Base-by-base conservation (phyloP, 2,888 invertebrate genomes). In the Crocallis elinguaria region DNA sequence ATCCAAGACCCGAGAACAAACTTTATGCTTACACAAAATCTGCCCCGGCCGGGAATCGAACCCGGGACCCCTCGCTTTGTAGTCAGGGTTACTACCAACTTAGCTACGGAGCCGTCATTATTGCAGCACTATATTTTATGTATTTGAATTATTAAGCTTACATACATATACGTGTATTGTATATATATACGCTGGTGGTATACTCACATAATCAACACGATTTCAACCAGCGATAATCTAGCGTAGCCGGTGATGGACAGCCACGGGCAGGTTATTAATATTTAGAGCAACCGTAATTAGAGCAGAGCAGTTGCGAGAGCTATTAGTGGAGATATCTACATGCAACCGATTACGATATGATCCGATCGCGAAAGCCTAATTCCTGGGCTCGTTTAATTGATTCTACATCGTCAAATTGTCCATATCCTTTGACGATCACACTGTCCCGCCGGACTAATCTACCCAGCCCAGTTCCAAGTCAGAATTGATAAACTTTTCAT, bases 401-500 rank as follows among this genome's bases (percentile, higher is more conserved):
- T 67, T 69, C 54, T 62, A 63, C 61, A 60, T 61, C 66, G 56
- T 64, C 69, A 67, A 69, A 71, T 74, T 67, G 66, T 64, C 69
- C 61, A 68, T 68, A 64, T 64, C 64, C 69, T 62, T 48, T 53
- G 53, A 43, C 50, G 57, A 56, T 45, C 53, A 49, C 59, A 37
- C 49, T 39, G 44, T 65, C 66, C 67, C 67, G 33, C 29, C 42
- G 63, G 69, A 64, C 60, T 70, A 70, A 75, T 75, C 67, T 45
- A 52, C 53, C 57, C 59, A 58, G 49, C 54, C 57, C 54, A 44
- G 48, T 41, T 53, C 35, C 54, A 50, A 38, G 64, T 62, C 66
- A 64, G 59, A 65, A 67, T 69, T 62, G 57, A 65, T 59, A 66
- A 70, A 69, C 64, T 71, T 71, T 66, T 58, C 60, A 62, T 59